A percentile compares a stretch with the other conserved stretches of the same genome.
Conservation (phyloP, 2,888 invertebrate genomes). For the Drosophila stalkeri region DNA sequence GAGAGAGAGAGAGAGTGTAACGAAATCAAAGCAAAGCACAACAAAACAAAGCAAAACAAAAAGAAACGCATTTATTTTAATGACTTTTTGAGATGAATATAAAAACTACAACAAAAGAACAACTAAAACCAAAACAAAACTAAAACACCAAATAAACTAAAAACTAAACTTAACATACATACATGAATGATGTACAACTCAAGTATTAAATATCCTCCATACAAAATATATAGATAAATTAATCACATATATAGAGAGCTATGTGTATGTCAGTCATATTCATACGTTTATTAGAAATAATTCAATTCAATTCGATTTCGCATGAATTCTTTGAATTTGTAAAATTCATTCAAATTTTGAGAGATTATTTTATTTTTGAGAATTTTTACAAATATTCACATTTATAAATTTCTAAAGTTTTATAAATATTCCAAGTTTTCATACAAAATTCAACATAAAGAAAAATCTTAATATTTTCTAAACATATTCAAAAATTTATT, state of each 20-base stretch:
- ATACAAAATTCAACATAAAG: too few relatives aligned
- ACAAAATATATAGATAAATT: not conserved
- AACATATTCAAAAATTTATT: too few relatives aligned
- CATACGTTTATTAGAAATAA: not conserved
- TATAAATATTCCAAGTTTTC: too few relatives aligned
- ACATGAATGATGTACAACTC: constrained; percentile 14
- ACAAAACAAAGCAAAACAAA: constrained; percentile 53
- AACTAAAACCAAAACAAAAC: constrained; percentile 10
- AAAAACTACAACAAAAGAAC: constrained; percentile 16
- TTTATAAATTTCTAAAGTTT: not conserved
- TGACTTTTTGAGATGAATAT: constrained; percentile 68
- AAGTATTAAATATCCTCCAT: constrained; percentile 10
- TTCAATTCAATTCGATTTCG: not conserved
- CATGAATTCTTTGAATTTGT: not conserved
- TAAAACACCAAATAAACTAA: constrained; percentile 25
- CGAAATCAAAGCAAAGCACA: constrained; percentile 24
- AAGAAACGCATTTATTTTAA: constrained; percentile 77
- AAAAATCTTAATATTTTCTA: too few relatives aligned
- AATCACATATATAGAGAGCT: not conserved
- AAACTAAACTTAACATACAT: constrained; percentile 25
- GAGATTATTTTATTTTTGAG: too few relatives aligned
- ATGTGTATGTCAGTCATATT: not conserved
- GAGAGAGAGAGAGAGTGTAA: not conserved
- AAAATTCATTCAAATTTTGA: not conserved
- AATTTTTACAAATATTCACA: not conserved